Percentiles rank a stretch among this genome's conserved stretches.
Conservation (phyloP, 53 echinoderm and acorn worm species). For the Holothuria leucospilota region DNA sequence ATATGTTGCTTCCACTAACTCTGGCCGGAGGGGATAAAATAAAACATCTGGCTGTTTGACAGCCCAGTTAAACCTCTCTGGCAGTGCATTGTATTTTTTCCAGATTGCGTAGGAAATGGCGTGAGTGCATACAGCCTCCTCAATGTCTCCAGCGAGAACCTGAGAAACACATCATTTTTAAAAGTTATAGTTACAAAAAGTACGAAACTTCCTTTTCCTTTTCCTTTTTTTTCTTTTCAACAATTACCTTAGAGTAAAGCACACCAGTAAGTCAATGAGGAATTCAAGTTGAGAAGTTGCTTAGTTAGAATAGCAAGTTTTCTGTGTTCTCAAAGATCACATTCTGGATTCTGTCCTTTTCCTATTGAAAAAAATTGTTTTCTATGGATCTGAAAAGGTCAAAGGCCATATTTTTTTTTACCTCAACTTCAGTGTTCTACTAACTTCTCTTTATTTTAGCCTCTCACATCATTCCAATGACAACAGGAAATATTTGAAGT, state of each 20-base stretch:
- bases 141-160: slow-evolving; percentile 95
- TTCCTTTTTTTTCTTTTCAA: background rate
- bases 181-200: background rate
- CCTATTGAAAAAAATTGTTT: too few species aligned
- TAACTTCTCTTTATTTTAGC: too few species aligned
- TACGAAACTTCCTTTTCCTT: background rate
- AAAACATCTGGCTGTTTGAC: slow-evolving; percentile 91
- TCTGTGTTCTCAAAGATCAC: too few species aligned
- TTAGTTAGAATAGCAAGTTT: too few species aligned
- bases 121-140: slow-evolving; percentile 96
- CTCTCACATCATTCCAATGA: too few species aligned
- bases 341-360: too few species aligned
- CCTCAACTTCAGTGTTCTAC: too few species aligned
- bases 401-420: too few species aligned
- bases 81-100: slow-evolving; percentile 93
- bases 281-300: background rate
- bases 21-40: slow-evolving; percentile 96
- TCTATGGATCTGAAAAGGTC: too few species aligned
- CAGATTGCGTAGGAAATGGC: slow-evolving; percentile 98
- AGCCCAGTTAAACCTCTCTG: slow-evolving; percentile 95
- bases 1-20: slow-evolving; percentile 94
- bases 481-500: too few species aligned
- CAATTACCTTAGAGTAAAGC: background rate
- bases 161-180: slow-evolving; percentile 2
- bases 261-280: background rate